These are phyloP conservation scores for Drosophila watanabei DNA, from an alignment of 1,140 invertebrate genomes.

Conservation along the genomic window DNA sequence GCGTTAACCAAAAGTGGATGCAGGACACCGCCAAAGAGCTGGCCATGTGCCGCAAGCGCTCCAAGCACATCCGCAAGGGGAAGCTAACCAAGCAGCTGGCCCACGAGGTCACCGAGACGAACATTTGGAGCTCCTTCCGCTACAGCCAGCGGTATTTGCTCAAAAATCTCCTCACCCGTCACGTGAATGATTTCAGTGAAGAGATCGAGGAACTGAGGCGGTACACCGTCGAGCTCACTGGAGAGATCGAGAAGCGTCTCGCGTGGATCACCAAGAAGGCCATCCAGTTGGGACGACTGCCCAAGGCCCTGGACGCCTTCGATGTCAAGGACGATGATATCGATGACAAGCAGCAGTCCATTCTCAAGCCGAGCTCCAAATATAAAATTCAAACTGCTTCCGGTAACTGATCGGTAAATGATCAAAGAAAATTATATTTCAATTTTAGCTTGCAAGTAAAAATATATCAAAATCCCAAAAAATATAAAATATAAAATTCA, in stretches of 20 bases:
- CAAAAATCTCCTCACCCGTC: not conserved
- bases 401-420: not conserved
- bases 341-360: not conserved
- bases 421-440: not conserved
- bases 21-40: constrained; percentile 11
- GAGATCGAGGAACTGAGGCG: constrained; percentile 34
- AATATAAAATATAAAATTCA: not conserved
- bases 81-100: constrained; percentile 44
- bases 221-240: constrained; percentile 13
- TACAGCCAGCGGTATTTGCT: constrained; percentile 7
- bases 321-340: rapidly evolving
- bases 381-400: too few relatives aligned
- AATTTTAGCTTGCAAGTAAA: too few relatives aligned
- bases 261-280: constrained; percentile 3
- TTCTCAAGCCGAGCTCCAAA: not conserved
- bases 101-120: constrained; percentile 10
- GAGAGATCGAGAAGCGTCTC: constrained; percentile 26
- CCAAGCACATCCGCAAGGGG: not conserved
- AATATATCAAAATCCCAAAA: not conserved
- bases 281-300: not conserved
- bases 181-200: constrained; percentile 29
- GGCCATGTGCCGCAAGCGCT: constrained; percentile 21
- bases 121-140: not conserved
- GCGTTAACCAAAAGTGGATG: constrained; percentile 13
- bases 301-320: rapidly evolving